Conservation (phyloP, 2,797 vertebrate genomes). For the Carapus acus region DNA sequence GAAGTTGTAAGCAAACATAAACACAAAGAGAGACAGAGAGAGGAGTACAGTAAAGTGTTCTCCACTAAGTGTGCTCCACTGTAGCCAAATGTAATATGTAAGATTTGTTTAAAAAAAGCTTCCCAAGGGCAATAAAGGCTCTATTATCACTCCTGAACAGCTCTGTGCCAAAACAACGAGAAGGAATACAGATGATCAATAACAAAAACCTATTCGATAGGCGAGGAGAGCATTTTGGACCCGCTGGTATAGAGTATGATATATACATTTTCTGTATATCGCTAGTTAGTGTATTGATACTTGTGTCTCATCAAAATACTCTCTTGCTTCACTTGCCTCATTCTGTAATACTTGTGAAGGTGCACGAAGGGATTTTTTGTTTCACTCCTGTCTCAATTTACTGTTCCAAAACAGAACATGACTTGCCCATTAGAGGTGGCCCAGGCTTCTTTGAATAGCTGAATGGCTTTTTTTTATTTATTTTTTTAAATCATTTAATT, state of each 20-base stretch:
- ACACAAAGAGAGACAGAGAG: too few relatives aligned
- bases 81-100: too few relatives aligned
- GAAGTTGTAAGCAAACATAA: too few relatives aligned
- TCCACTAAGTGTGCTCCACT: too few relatives aligned
- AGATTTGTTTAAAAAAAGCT: too few relatives aligned
- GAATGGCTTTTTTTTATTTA: not conserved
- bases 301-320: not conserved
- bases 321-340: not conserved
- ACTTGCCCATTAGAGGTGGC: not conserved
- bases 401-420: not conserved
- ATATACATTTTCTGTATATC: too few relatives aligned
- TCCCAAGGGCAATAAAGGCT: not conserved
- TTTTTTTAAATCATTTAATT: too few relatives aligned
- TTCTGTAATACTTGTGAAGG: not conserved
- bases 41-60: too few relatives aligned
- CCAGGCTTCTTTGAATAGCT: not conserved
- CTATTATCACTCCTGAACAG: not conserved
- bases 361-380: not conserved
- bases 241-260: too few relatives aligned
- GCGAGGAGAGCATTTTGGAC: too few relatives aligned
- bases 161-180: not conserved
- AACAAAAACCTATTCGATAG: too few relatives aligned
- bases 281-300: not conserved
- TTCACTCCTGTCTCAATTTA: not conserved
- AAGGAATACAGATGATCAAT: not conserved